Base-by-base conservation (phyloP, 2,113 vertebrate genomes). In the Uria aalge region DNA sequence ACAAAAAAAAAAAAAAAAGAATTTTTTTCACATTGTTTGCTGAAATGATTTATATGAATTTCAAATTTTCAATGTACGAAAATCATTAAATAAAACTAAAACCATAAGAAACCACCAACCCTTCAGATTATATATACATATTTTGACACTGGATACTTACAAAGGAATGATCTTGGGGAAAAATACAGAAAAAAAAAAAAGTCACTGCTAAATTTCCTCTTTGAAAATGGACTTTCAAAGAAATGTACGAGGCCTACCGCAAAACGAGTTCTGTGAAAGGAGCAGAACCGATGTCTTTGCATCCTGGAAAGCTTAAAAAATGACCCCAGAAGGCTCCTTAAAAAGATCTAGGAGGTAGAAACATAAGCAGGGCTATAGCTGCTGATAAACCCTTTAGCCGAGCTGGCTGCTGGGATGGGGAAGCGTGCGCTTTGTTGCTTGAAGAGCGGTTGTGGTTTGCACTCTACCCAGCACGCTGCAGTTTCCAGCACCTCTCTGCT, bases 341-440 rank as follows among this genome's bases (percentile, higher is more conserved):
- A 62, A 41, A 80, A 48, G 30, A 62, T 36, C 18, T 41, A 22
- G n/a, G 71, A 93, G 29, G n/a, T 66, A 38, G 22, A 91, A 74
- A 48, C 8, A 5, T 38, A 32, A 48, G 21, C 30, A 52, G 13
- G 6, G 20, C 38, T 77, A 30, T 36, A 76, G 34, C 38, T 75
- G 50, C 64, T 74, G 60, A 40, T 63, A 81, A 69, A 17, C 9
- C 12, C 27, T 81, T 74, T 29, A 34, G 38, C 29, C 1, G 9
- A 67, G 50, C 59, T 47, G 57, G 26, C 18, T 62, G 50, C 34
- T 80, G 48, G 86, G 64, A 27, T 21, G n/a, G 29, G n/a, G 8
- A 41, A 53, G 41, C 71, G 67, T 19, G 47, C 0, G 2, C n/a
- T 63, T 77, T 0, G 0, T 3, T 75, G 69, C 74, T 67, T 55